A percentile compares a stretch with the other conserved stretches of the same genome.
Evolutionary conservation across 2,113 vertebrate genomes (phyloP).

Genomic region (Nanorana parkeri): DNA sequence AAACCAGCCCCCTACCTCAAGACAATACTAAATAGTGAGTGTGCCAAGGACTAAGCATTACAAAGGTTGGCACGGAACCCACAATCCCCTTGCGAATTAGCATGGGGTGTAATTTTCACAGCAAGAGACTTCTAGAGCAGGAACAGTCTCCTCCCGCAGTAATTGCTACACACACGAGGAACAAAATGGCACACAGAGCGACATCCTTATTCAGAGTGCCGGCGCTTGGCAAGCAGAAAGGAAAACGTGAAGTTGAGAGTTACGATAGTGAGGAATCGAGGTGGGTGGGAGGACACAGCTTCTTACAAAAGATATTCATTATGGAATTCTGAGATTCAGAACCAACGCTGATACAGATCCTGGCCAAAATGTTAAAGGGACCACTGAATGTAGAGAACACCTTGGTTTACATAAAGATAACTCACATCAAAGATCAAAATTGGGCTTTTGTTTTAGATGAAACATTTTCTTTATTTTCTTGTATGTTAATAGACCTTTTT

Average conservation of each 20-base stretch:
- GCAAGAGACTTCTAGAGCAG: not conserved
- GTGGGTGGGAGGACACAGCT: not conserved
- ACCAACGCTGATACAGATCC: no score
- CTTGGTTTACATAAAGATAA: no score
- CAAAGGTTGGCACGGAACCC: not conserved
- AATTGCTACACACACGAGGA: not conserved
- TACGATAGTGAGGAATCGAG: not conserved
- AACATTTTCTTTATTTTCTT: no score
- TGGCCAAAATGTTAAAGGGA: no score
- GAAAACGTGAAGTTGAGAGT: not conserved
- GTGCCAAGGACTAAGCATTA: not conserved
- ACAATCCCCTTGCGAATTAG: not conserved
- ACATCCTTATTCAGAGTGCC: not conserved
- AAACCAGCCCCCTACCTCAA: not conserved
- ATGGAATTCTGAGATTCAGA: not conserved
- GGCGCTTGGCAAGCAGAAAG: not conserved
- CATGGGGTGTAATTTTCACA: slow-evolving; percentile 9
- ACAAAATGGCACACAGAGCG: not conserved
- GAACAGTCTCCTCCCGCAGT: not conserved
- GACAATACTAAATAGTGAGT: not conserved
- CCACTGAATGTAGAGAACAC: no score
- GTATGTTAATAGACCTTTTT: no score
- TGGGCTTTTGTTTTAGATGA: no score
- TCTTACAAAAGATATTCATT: slow-evolving; percentile 4
- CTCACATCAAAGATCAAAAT: no score